Evolutionary conservation across 2,113 vertebrate genomes (phyloP).

Genomic region (Protobothrops flavoviridis): DNA sequence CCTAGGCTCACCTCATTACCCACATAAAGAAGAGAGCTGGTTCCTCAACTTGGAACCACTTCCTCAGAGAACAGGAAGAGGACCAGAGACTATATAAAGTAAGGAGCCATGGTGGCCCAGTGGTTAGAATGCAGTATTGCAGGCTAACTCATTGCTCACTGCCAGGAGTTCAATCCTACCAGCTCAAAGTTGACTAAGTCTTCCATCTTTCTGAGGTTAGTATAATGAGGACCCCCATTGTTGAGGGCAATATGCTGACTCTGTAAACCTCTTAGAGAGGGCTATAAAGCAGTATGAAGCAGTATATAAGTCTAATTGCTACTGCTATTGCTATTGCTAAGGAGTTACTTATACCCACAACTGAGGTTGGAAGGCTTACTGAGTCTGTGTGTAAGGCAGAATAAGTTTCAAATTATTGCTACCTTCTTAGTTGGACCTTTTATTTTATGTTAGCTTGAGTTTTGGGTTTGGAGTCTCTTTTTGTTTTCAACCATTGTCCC

Average conservation of each 20-base stretch:
- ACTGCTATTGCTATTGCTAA: neutral
- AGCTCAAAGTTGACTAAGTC: neutral
- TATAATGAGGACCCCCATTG: neutral
- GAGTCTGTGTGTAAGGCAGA: neutral
- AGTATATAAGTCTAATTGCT: neutral
- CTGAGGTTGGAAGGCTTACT: neutral
- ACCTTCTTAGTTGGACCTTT: neutral
- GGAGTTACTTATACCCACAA: neutral
- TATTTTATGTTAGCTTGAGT: neutral
- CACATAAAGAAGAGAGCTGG: neutral
- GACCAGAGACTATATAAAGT: neutral
- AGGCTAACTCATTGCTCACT: neutral
- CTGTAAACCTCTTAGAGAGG: neutral
- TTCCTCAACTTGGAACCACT: neutral
- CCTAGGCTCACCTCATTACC: neutral
- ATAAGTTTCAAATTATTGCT: neutral
- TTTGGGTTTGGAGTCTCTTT: neutral
- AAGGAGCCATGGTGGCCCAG: neutral
- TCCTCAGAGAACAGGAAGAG: neutral
- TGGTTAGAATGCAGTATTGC: neutral
- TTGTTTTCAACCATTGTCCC: neutral
- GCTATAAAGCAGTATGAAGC: neutral
- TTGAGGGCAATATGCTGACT: neutral
- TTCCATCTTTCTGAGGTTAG: neutral
- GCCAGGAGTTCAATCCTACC: neutral